phyloP scores from a whole-genome alignment of 2,113 vertebrate species.

The Thunnus thynnus region DNA sequence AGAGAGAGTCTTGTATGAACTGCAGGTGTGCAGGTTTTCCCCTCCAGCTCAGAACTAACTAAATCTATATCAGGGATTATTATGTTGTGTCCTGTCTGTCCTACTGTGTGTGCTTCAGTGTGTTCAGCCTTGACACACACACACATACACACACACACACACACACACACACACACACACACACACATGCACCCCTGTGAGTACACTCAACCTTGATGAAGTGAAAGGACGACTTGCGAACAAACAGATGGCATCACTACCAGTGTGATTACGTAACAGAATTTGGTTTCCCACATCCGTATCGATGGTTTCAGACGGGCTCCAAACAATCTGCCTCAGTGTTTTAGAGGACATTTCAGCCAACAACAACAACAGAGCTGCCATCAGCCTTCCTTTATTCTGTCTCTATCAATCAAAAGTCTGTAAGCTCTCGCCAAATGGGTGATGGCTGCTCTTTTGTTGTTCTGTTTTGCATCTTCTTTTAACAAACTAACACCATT shows the following conservation, averaged over 20 bases:
- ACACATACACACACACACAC: constrained; percentile 50
- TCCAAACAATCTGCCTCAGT: constrained; percentile 55
- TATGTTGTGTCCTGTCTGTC: constrained; percentile 67
- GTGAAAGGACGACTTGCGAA: constrained; percentile 70
- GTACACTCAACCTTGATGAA: constrained; percentile 75
- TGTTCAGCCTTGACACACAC: constrained; percentile 61
- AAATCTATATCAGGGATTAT: constrained; percentile 73
- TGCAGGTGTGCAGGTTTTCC: constrained; percentile 62
- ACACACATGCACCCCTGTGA: constrained; percentile 41
- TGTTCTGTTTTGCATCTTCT: constrained; percentile 53
- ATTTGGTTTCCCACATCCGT: constrained; percentile 60
- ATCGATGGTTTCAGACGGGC: constrained; percentile 61
- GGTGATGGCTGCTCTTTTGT: constrained; percentile 56
- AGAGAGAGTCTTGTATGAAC: constrained; percentile 46
- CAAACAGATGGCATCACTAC: constrained; percentile 75
- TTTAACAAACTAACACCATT: constrained; percentile 57
- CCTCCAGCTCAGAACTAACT: constrained; percentile 61
- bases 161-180: constrained; percentile 46
- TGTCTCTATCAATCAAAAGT: constrained; percentile 34
- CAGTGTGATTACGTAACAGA: constrained; percentile 63
- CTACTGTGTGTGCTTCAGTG: constrained; percentile 59
- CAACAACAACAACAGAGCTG: constrained; percentile 72
- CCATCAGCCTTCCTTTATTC: constrained; percentile 55
- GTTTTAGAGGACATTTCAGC: constrained; percentile 70
- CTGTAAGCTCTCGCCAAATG: constrained; percentile 39